Conservation (phyloP, 2,797 vertebrate species). For the Lemur catta region DNA sequence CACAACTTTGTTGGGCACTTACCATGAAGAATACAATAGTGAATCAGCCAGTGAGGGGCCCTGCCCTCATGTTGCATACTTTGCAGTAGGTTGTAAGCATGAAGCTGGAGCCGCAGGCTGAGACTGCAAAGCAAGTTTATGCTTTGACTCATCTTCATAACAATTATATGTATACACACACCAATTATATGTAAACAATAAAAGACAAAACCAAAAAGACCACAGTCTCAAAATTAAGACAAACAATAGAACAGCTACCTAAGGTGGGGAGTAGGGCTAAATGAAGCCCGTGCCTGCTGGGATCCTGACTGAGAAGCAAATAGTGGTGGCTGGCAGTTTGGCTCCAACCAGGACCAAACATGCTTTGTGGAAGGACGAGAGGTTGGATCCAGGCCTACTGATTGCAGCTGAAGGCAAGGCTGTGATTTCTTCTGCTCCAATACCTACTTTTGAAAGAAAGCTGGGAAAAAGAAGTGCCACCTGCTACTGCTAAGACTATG, state of each 20-base stretch:
- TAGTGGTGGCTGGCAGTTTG: background rate
- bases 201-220: background rate
- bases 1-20: background rate
- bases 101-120: background rate
- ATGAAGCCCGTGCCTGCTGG: background rate
- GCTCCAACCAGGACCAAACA: background rate
- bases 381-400: background rate
- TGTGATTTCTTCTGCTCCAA: background rate
- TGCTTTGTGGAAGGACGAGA: background rate
- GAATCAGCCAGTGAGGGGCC: background rate
- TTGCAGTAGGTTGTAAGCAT: background rate
- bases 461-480: background rate
- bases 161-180: background rate
- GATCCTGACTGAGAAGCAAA: background rate
- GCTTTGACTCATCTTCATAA: background rate
- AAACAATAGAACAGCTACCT: background rate
- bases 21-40: background rate
- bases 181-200: background rate
- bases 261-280: background rate
- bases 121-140: background rate
- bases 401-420: background rate
- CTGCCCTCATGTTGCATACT: background rate
- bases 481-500: background rate
- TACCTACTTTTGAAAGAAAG: background rate
- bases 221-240: background rate